These are phyloP conservation scores for Spisula subtruncata DNA, from an alignment of 2,888 invertebrate genomes.

Conservation along the genomic window DNA sequence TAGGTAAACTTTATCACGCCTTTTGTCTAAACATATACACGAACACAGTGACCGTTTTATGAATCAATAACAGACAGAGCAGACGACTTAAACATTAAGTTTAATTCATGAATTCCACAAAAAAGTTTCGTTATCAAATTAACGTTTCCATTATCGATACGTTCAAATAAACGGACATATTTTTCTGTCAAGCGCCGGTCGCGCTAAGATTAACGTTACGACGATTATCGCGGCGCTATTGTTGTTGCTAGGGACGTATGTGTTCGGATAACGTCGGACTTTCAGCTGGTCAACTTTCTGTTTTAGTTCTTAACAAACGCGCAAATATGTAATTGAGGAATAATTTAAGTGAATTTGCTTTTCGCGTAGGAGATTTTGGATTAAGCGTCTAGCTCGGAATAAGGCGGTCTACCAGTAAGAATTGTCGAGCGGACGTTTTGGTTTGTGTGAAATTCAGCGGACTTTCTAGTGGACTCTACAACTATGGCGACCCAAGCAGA, in stretches of 20 bases:
- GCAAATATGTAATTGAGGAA: conserved; percentile 31
- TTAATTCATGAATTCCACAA: conserved; percentile 29
- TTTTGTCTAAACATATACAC: not conserved
- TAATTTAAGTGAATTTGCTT: not conserved
- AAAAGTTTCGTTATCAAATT: conserved; percentile 15
- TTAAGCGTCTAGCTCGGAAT: not conserved
- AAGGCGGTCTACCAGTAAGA: not conserved
- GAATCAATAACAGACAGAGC: not conserved
- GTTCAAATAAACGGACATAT: conserved; percentile 14
- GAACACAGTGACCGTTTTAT: not conserved
- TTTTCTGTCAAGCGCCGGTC: not conserved
- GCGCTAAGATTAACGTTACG: conserved; percentile 41
- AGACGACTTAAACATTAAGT: conserved; percentile 23
- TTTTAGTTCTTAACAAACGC: not conserved
- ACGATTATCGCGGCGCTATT: conserved; percentile 37
- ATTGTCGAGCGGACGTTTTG: not conserved
- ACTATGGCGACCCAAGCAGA: not conserved
- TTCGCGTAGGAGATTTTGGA: not conserved
- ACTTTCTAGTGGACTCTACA: not conserved
- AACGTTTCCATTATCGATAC: conserved; percentile 13
- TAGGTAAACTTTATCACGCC: not conserved
- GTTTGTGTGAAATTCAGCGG: not conserved
- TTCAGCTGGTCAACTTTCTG: conserved; percentile 29
- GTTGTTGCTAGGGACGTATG: conserved; percentile 69
- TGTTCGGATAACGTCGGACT: conserved; percentile 52